Evolutionary conservation across 2,113 vertebrate genomes (phyloP).

Genomic region (Otis tarda): DNA sequence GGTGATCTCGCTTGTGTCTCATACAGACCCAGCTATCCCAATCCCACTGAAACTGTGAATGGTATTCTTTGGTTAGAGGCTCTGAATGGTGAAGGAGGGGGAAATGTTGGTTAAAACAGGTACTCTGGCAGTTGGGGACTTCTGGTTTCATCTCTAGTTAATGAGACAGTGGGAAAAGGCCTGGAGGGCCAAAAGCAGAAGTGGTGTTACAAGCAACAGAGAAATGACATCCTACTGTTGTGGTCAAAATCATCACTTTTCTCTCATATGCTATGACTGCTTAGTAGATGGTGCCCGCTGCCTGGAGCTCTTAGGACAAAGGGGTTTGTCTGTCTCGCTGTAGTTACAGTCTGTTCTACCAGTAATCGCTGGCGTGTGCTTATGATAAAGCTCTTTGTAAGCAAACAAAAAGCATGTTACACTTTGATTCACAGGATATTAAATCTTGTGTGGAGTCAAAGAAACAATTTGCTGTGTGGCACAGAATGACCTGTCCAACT

Average conservation of each 20-base stretch:
- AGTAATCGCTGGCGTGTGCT: not conserved
- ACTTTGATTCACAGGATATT: constrained; percentile 55
- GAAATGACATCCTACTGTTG: not conserved
- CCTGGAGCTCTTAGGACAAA: not conserved
- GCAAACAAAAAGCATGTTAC: not conserved
- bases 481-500: constrained; percentile 25
- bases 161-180: not conserved
- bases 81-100: not conserved
- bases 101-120: not conserved
- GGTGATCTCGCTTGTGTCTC: not conserved
- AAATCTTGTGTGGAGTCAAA: constrained; percentile 40
- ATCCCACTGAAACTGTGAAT: not conserved
- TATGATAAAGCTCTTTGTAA: constrained; percentile 8
- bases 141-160: not conserved
- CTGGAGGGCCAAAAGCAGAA: not conserved
- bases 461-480: constrained; percentile 21
- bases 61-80: not conserved
- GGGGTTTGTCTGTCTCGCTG: not conserved
- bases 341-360: not conserved
- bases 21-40: not conserved
- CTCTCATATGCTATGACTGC: not conserved
- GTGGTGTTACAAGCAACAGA: not conserved
- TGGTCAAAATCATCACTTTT: not conserved
- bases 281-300: not conserved
- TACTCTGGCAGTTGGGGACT: not conserved